phyloP scores from a whole-genome alignment of 2,797 vertebrate species.

The Gymnoscopelus microlampas region DNA sequence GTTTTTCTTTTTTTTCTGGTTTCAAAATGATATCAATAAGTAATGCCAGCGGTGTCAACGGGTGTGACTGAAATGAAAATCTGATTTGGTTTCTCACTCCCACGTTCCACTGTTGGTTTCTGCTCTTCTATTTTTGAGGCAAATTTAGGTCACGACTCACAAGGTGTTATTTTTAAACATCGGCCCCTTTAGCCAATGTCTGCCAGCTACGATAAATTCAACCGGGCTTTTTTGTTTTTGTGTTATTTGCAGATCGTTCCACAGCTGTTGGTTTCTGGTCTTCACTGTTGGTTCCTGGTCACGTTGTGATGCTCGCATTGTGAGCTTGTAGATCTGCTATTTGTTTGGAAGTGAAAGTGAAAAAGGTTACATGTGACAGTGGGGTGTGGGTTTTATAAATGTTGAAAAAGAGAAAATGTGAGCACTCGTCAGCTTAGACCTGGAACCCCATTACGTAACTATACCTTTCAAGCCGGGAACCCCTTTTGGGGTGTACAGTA shows the following conservation, averaged over 20 bases:
- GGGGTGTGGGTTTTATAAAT: too few relatives aligned
- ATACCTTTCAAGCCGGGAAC: too few relatives aligned
- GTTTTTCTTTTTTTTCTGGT: conserved; percentile 53
- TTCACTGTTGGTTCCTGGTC: too few relatives aligned
- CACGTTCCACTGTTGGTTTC: conserved; percentile 56
- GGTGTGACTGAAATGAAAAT: conserved; percentile 75
- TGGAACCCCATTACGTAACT: too few relatives aligned
- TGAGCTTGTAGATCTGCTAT: too few relatives aligned
- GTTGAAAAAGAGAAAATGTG: too few relatives aligned
- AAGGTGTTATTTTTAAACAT: conserved; percentile 80
- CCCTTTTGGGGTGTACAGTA: too few relatives aligned
- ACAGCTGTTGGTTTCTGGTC: too few relatives aligned
- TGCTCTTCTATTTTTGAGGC: conserved; percentile 76
- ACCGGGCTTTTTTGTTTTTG: conserved; percentile 27
- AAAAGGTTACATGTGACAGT: too few relatives aligned
- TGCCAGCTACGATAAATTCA: conserved; percentile 68
- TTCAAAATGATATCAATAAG: conserved; percentile 63
- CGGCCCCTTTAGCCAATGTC: conserved; percentile 74
- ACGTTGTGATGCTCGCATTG: too few relatives aligned
- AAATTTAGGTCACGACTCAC: conserved; percentile 81
- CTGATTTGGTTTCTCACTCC: conserved; percentile 65
- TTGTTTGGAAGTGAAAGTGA: too few relatives aligned
- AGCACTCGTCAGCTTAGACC: too few relatives aligned
- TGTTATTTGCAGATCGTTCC: conserved; percentile 58
- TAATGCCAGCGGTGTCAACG: conserved; percentile 54